Evolutionary conservation across 2,113 vertebrate species (phyloP), one percentile per base, ranked within the genome.

Genomic region (Heterotilapia buettikoferi): DNA sequence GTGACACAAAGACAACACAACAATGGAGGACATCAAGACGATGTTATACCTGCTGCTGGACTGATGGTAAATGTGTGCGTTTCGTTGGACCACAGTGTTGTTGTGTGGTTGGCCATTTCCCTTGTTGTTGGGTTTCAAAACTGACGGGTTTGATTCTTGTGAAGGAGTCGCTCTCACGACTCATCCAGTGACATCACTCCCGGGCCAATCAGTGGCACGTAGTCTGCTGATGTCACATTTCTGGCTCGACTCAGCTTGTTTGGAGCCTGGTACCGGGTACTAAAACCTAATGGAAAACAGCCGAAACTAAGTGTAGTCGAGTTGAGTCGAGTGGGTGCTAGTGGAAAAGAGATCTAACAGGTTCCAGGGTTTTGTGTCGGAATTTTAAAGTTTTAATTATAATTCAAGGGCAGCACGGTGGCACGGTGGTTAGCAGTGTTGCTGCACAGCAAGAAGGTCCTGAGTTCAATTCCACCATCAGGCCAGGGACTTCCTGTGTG

Each of bases 371-470:
- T 71, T 71, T 45, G 38, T 26, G 38, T 24, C 16, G 13, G 13
- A 71, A 71, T 16, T 43, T 45, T 0, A 43, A 45, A 26, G 5
- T 45, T 45, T 31, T 7, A 31, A 18, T 59, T 26, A 59, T 59
- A 59, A 9, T 59, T 59, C 26, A 29, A 29, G 26, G 13, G 1
- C 13, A 9, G 4, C 1, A 29, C 2, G 0, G 1, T 13, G 9
- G 4, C 1, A 29, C 2, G 0, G 56, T 59, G 1, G 56, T 59
- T 29, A 59, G 56, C 56, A 59, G 56, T 6, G 26, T 59, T 59
- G 56, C 56, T 29, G 56, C 56, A 59, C 56, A 59, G 14, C 26
- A 59, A 59, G 56, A 59, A 59, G 7, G 7, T 59, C 29, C 26
- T 59, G 56, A 59, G 56, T 9, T 29, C 29, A 29, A 29, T 5